phyloP scores from a whole-genome alignment of 2,113 vertebrate species.

The Cricetomys ansorgei region DNA sequence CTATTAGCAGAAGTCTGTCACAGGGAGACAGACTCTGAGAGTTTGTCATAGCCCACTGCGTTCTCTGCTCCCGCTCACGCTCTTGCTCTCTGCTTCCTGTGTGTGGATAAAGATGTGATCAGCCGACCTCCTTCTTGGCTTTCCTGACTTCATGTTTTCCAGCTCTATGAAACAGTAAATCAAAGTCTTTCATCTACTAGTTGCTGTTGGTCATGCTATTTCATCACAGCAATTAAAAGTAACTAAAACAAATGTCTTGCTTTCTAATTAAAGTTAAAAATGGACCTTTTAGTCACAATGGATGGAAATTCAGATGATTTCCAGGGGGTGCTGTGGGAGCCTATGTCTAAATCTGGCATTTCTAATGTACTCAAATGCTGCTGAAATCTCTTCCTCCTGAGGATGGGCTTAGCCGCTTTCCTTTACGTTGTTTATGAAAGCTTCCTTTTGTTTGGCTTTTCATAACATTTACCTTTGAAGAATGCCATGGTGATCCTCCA shows the following conservation, averaged over 20 bases:
- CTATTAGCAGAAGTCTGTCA: background rate
- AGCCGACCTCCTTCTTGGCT: background rate
- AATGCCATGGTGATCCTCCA: background rate
- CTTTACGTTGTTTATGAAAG: background rate
- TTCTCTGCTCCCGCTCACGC: background rate
- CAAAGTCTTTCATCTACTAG: background rate
- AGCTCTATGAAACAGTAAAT: background rate
- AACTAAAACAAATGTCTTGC: background rate
- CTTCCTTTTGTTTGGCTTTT: background rate
- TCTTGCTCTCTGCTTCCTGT: background rate
- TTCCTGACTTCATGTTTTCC: background rate
- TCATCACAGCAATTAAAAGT: background rate
- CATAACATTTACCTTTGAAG: background rate
- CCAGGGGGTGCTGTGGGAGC: background rate
- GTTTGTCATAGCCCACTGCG: background rate
- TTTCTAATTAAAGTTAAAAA: background rate
- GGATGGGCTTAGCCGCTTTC: background rate
- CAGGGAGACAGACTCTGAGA: background rate
- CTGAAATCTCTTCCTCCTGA: background rate
- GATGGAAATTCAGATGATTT: background rate
- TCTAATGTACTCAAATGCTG: background rate
- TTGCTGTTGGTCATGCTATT: background rate
- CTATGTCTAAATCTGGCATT: background rate
- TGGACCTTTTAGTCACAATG: background rate
- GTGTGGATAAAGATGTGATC: background rate